A percentile compares a stretch with the other conserved stretches of the same genome.
Conservation (phyloP, 1,140 invertebrate genomes). For the Frieseomelitta varia region DNA sequence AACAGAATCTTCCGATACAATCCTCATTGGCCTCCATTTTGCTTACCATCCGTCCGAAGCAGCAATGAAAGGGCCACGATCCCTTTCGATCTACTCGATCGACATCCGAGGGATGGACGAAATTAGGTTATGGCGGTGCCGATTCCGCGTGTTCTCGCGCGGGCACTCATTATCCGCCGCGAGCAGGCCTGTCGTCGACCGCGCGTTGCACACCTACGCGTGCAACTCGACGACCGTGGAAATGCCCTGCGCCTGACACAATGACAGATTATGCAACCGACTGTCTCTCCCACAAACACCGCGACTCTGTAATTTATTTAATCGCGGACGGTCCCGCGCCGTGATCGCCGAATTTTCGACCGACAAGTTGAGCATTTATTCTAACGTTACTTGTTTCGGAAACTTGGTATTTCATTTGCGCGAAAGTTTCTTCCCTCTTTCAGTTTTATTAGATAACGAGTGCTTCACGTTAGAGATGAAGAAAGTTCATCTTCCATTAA, state of each 20-base stretch:
- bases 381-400: too few species aligned
- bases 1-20: background rate
- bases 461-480: too few species aligned
- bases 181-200: constrained; percentile 33
- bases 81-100: background rate
- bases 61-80: background rate
- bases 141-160: constrained; percentile 25
- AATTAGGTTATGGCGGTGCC: constrained; percentile 42
- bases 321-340: background rate
- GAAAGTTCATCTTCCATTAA: too few species aligned
- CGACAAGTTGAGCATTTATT: too few species aligned
- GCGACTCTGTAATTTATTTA: constrained; percentile 53
- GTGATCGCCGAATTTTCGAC: constrained; percentile 21
- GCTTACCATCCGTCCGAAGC: background rate
- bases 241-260: constrained; percentile 45
- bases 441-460: too few species aligned
- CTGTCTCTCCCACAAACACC: constrained; percentile 42
- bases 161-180: constrained; percentile 40
- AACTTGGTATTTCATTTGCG: too few species aligned
- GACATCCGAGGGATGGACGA: too few species aligned
- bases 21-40: background rate
- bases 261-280: constrained; percentile 48
- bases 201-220: constrained; percentile 26
- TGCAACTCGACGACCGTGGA: constrained; percentile 23
- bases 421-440: too few species aligned